Conservation (phyloP, 2,888 invertebrate species). For the Epinotia demarniana region DNA sequence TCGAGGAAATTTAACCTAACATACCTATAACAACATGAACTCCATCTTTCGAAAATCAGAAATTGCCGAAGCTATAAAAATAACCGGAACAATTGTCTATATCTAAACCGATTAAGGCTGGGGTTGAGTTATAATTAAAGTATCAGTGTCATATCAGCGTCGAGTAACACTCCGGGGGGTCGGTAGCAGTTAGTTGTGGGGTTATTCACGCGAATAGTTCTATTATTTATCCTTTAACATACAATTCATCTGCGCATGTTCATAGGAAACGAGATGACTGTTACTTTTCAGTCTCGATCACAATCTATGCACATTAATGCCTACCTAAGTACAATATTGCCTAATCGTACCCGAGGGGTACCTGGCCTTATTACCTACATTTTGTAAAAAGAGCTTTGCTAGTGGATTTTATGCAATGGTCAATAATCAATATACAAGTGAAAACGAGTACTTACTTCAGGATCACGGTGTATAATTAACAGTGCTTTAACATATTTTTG, state of each 20-base stretch:
- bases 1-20: no score
- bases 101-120: conserved; percentile 16
- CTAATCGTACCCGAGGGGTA: no score
- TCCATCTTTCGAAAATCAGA: background rate
- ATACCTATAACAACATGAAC: no score
- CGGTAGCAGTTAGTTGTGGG: conserved; percentile 15
- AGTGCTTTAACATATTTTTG: no score
- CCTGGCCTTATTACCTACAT: no score
- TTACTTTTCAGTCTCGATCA: background rate
- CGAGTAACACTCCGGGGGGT: conserved; percentile 34
- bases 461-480: no score
- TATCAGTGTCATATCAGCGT: conserved; percentile 38
- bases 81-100: background rate
- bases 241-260: background rate
- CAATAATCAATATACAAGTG: no score
- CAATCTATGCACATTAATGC: no score
- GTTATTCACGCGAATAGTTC: conserved; percentile 18
- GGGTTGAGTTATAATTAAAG: conserved; percentile 36
- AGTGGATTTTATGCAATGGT: no score
- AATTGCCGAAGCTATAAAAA: background rate
- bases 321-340: no score
- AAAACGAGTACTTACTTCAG: no score
- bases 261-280: background rate
- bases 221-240: conserved; percentile 6
- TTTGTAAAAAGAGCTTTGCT: no score